Evolutionary conservation across 1,140 invertebrate species (phyloP).

Genomic region (Apis laboriosa): DNA sequence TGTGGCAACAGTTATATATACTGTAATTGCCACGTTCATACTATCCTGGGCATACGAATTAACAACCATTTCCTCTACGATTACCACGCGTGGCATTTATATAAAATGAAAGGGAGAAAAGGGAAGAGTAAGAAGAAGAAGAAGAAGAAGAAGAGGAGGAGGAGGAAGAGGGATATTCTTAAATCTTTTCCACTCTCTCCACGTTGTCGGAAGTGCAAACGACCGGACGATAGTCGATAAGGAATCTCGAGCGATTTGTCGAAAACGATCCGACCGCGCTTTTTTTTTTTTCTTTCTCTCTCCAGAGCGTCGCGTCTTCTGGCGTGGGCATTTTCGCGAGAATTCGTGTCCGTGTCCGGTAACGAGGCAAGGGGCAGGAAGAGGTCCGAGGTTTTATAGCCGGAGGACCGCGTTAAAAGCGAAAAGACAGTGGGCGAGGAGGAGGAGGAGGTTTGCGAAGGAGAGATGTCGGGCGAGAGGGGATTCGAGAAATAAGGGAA

Average conservation of each 20-base stretch:
- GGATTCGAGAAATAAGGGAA: slow-evolving; percentile 66
- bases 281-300: neutral
- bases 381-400: slow-evolving; percentile 74
- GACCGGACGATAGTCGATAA: slow-evolving; percentile 43
- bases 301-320: slow-evolving; percentile 7
- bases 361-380: slow-evolving; percentile 73
- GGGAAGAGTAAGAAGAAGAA: neutral
- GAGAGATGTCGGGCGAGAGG: neutral
- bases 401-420: slow-evolving; percentile 60
- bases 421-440: slow-evolving; percentile 1
- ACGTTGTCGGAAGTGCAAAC: slow-evolving; percentile 36
- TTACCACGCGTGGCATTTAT: too few relatives aligned
- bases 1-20: neutral
- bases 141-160: neutral
- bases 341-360: slow-evolving; percentile 56
- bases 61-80: slow-evolving; percentile 2
- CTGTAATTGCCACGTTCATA: slow-evolving; percentile 4
- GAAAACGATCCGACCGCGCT: slow-evolving; percentile 26
- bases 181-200: slow-evolving; percentile 16
- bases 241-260: slow-evolving; percentile 39
- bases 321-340: slow-evolving; percentile 31
- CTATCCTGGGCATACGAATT: neutral
- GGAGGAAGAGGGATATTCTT: neutral
- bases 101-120: neutral
- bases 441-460: neutral